phyloP scores from a whole-genome alignment of 2,797 vertebrate species.

The Squalus acanthias region DNA sequence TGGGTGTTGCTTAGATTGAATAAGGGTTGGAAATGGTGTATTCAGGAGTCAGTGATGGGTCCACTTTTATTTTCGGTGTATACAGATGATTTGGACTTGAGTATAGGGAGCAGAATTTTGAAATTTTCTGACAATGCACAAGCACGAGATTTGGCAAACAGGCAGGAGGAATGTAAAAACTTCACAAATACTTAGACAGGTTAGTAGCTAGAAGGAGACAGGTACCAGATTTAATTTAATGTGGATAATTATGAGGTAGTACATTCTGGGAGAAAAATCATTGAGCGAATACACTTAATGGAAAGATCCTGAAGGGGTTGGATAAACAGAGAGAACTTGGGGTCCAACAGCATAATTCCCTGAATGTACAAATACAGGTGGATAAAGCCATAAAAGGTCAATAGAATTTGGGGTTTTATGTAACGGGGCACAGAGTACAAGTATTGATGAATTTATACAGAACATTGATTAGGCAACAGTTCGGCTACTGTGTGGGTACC shows the following conservation, averaged over 20 bases:
- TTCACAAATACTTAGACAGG: neutral
- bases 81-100: neutral
- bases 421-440: neutral
- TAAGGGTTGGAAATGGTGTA: neutral
- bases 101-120: neutral
- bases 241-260: neutral
- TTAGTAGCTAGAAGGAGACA: neutral
- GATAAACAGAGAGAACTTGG: neutral
- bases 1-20: neutral
- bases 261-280: neutral
- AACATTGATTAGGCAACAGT: neutral
- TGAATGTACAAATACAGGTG: neutral
- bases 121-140: neutral
- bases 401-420: neutral
- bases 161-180: neutral
- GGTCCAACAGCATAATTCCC: neutral
- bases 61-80: neutral
- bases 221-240: neutral
- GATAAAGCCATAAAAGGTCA: neutral
- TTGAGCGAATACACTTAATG: neutral
- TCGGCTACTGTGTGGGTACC: neutral
- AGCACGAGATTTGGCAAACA: neutral
- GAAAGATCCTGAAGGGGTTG: neutral
- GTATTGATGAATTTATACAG: neutral
- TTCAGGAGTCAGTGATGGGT: neutral